These are phyloP conservation scores for Emys orbicularis DNA, from an alignment of 2,797 vertebrate species.

Conservation along the genomic window DNA sequence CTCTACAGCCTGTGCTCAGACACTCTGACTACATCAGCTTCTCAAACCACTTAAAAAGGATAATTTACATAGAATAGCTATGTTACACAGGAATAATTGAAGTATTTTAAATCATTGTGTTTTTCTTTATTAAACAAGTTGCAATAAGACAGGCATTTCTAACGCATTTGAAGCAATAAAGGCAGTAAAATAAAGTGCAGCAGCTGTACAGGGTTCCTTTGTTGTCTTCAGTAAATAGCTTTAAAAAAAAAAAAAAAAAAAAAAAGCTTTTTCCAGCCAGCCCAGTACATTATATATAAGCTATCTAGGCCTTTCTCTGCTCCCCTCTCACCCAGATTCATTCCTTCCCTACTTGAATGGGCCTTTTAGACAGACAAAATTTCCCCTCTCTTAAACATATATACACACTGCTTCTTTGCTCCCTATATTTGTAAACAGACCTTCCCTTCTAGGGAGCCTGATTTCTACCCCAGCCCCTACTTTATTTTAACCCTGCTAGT, in stretches of 20 bases:
- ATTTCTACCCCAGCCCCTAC: too few species aligned
- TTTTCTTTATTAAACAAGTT: not conserved
- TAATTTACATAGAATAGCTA: not conserved
- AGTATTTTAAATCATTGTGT: not conserved
- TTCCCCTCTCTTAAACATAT: too few species aligned
- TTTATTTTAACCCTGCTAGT: too few species aligned
- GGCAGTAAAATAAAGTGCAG: not conserved
- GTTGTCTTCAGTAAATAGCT: not conserved
- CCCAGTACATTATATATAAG: not conserved
- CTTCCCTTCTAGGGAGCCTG: too few species aligned
- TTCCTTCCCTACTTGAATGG: too few species aligned
- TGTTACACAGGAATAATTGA: not conserved
- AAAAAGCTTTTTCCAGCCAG: not conserved
- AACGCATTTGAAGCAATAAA: not conserved
- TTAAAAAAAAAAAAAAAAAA: not conserved
- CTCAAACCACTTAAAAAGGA: not conserved
- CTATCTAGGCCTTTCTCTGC: too few species aligned
- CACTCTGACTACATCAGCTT: not conserved
- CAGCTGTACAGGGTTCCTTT: not conserved
- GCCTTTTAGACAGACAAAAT: too few species aligned
- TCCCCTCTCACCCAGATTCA: too few species aligned
- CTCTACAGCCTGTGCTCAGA: not conserved
- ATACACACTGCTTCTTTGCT: too few species aligned
- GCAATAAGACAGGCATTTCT: not conserved
- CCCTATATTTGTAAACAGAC: too few species aligned